Evolutionary conservation across 2,888 invertebrate species (phyloP).

Genomic region (Cheilosia variabilis): DNA sequence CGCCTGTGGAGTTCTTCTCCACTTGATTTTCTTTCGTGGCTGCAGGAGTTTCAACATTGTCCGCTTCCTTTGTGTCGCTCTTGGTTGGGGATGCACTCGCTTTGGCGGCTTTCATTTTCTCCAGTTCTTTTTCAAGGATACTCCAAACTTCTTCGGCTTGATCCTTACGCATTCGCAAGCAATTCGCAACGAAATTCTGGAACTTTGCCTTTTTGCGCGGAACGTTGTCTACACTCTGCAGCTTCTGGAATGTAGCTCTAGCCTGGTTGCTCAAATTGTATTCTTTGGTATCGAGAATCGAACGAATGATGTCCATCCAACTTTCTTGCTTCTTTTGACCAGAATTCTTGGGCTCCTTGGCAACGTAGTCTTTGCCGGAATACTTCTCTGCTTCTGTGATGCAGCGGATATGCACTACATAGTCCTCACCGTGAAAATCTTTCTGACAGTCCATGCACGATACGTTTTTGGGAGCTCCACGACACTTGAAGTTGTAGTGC

Average conservation of each 20-base stretch:
- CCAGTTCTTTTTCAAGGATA: constrained; percentile 85
- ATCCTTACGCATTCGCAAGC: constrained; percentile 85
- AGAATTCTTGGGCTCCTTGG: constrained; percentile 89
- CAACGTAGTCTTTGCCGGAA: constrained; percentile 91
- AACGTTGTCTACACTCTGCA: constrained; percentile 91
- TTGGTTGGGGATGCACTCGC: neutral
- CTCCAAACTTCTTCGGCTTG: constrained; percentile 89
- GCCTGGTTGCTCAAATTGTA: constrained; percentile 84
- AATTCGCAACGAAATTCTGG: constrained; percentile 89
- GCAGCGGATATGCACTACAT: constrained; percentile 92
- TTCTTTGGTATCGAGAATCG: constrained; percentile 80
- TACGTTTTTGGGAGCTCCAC: constrained; percentile 87
- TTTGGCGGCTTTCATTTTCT: constrained; percentile 81
- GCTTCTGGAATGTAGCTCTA: constrained; percentile 86
- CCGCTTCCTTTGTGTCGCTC: constrained; percentile 5
- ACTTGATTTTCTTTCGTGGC: constrained; percentile 72
- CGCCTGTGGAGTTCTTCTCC: constrained; percentile 14
- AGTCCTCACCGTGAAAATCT: constrained; percentile 92
- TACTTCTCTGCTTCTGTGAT: constrained; percentile 94
- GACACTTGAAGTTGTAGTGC: constrained; percentile 90
- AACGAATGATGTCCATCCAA: constrained; percentile 86
- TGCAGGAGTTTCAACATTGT: constrained; percentile 20
- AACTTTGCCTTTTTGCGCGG: constrained; percentile 94
- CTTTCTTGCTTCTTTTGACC: constrained; percentile 93
- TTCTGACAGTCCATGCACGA: constrained; percentile 97